Conservation (phyloP, 37 sponge, comb jelly and placozoan species). For the Ianthella basta region DNA sequence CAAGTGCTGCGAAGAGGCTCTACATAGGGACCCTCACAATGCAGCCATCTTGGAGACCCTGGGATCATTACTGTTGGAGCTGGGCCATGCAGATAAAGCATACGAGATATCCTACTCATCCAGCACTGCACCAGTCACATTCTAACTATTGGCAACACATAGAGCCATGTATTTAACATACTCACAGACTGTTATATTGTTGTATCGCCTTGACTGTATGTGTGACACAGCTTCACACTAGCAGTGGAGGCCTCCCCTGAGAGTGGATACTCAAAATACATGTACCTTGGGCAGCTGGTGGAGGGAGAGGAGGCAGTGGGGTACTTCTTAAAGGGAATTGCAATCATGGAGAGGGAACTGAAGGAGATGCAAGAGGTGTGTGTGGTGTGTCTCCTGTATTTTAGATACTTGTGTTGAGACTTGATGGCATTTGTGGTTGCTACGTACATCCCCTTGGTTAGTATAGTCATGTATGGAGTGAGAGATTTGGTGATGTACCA, state of each 20-base stretch:
- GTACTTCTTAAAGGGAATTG: constrained; percentile 60
- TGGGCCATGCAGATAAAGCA: constrained; percentile 57
- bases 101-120: constrained; percentile 52
- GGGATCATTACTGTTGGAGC: constrained; percentile 66
- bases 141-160: background rate
- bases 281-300: constrained; percentile 75
- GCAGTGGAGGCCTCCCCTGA: constrained; percentile 55
- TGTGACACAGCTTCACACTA: constrained; percentile 22
- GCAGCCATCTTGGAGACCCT: constrained; percentile 55
- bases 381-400: no score
- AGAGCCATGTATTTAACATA: no score
- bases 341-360: constrained; percentile 39
- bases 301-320: constrained; percentile 67
- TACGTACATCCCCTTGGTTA: no score
- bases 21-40: constrained; percentile 38
- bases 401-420: no score
- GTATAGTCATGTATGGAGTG: no score
- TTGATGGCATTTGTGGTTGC: no score
- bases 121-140: no score
- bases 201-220: background rate
- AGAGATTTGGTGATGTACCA: no score
- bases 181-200: no score
- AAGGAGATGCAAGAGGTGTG: background rate
- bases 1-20: constrained; percentile 54
- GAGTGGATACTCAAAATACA: constrained; percentile 68